Conservation (phyloP, 2,888 invertebrate genomes). For the Electrophaes corylata region DNA sequence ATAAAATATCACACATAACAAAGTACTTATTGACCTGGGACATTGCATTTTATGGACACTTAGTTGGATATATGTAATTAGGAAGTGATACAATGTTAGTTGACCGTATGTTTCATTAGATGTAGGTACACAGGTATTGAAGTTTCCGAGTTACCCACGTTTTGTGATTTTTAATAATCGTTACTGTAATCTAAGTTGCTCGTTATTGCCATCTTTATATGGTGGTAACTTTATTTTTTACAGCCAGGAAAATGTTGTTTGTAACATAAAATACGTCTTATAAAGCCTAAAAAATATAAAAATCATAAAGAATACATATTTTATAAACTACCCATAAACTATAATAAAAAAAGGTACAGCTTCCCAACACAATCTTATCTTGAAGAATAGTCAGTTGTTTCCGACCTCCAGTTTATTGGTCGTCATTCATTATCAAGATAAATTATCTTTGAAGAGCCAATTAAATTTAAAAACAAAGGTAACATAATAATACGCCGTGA, state of each 20-base stretch:
- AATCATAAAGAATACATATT: background rate
- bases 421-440: slow-evolving; percentile 84
- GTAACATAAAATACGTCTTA: too few relatives aligned
- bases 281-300: background rate
- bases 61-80: background rate
- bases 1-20: slow-evolving; percentile 6
- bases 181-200: too few relatives aligned
- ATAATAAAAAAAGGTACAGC: slow-evolving; percentile 19
- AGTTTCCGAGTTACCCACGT: too few relatives aligned
- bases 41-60: slow-evolving; percentile 3
- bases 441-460: slow-evolving; percentile 82
- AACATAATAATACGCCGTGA: slow-evolving; percentile 82
- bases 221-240: too few relatives aligned
- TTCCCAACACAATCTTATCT: slow-evolving; percentile 70
- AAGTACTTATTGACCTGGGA: slow-evolving; percentile 13
- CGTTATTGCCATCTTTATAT: too few relatives aligned
- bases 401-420: slow-evolving; percentile 80
- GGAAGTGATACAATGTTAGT: slow-evolving; percentile 1
- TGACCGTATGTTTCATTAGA: too few relatives aligned
- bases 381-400: slow-evolving; percentile 70
- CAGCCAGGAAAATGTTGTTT: too few relatives aligned
- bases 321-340: slow-evolving; percentile 8
- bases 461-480: slow-evolving; percentile 85
- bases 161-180: too few relatives aligned
- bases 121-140: too few relatives aligned